Conservation (phyloP, 2,797 vertebrate genomes). For the Remorina albescens region DNA sequence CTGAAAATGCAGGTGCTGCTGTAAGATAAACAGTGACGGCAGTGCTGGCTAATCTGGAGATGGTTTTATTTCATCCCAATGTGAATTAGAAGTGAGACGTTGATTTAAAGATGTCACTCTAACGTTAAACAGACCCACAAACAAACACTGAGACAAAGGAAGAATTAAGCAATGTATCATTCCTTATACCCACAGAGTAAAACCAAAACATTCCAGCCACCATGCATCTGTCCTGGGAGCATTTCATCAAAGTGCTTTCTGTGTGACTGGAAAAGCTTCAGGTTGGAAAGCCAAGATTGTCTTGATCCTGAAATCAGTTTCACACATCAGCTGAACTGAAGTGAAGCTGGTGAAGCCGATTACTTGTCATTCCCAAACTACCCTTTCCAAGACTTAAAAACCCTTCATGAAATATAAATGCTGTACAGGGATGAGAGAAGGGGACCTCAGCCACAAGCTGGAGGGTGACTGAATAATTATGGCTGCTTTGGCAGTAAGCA, state of each 20-base stretch:
- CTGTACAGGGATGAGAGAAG: not conserved
- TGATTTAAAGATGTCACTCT: constrained; percentile 1
- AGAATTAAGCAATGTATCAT: constrained; percentile 1
- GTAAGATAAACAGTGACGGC: constrained; percentile 7
- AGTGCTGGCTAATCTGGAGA: not conserved
- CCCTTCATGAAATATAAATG: constrained; percentile 7
- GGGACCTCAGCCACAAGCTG: not conserved
- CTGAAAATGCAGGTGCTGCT: too few relatives aligned
- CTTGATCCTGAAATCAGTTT: constrained; percentile 18
- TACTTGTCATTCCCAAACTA: constrained; percentile 4
- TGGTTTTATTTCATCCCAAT: not conserved
- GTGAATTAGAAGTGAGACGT: not conserved
- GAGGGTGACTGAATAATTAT: constrained; percentile 9
- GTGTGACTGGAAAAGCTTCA: not conserved
- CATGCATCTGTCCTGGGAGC: not conserved
- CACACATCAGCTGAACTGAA: constrained; percentile 26
- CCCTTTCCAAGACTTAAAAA: constrained; percentile 16
- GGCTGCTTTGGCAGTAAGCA: not conserved
- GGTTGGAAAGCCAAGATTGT: not conserved
- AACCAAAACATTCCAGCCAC: not conserved
- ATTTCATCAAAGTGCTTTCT: constrained; percentile 3
- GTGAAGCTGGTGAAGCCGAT: constrained; percentile 9
- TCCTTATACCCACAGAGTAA: constrained; percentile 23
- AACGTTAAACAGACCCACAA: constrained; percentile 12
- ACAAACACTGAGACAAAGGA: constrained; percentile 4